phyloP scores from a whole-genome alignment of 2,888 invertebrate species.

The Galerucella calmariensis region DNA sequence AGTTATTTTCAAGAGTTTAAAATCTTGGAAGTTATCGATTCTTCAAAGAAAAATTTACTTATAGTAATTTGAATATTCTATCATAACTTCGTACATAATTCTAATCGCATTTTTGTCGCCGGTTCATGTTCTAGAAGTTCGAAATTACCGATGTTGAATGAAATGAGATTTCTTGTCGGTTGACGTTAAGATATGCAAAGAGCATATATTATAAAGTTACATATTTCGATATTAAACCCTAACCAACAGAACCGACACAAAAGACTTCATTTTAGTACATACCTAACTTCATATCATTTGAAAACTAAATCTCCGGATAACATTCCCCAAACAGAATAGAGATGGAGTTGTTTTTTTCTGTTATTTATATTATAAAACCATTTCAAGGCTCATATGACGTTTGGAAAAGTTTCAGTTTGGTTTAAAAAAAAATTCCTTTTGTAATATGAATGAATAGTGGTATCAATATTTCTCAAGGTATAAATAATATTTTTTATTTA shows the following conservation, averaged over 20 bases:
- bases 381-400: background rate
- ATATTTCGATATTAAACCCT: slow-evolving; percentile 32
- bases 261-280: slow-evolving; percentile 29
- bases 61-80: background rate
- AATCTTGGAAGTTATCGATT: background rate
- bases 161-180: too few species aligned
- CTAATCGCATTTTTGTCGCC: too few species aligned
- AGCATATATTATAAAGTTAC: slow-evolving; percentile 30
- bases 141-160: background rate
- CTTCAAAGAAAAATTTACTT: background rate
- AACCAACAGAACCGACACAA: slow-evolving; percentile 24
- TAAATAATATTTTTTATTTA: too few species aligned
- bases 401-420: background rate
- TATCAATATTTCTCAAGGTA: too few species aligned
- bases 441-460: too few species aligned
- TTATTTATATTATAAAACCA: background rate
- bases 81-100: background rate
- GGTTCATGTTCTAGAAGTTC: background rate
- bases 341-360: background rate
- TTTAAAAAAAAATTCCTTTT: too few species aligned
- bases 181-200: background rate
- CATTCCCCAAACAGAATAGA: slow-evolving; percentile 12
- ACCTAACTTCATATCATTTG: slow-evolving; percentile 33
- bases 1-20: background rate
- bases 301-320: slow-evolving; percentile 32